phyloP scores from a whole-genome alignment of 2,888 invertebrate species.

The Nymphalis urticae region DNA sequence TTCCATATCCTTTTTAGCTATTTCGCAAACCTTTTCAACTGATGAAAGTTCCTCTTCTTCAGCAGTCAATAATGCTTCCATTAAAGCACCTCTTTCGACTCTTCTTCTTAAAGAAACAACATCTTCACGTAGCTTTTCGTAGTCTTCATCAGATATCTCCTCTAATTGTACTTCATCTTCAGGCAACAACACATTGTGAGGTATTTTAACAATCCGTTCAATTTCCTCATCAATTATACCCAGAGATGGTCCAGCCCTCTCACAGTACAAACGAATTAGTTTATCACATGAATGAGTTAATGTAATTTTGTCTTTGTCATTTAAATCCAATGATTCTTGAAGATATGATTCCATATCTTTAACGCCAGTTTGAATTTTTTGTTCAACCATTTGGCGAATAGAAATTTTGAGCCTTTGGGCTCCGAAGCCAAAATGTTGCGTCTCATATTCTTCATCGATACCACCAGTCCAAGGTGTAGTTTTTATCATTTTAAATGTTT shows the following conservation, averaged over 20 bases:
- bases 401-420: conserved; percentile 72
- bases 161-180: conserved; percentile 68
- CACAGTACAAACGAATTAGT: conserved; percentile 64
- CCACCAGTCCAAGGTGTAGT: conserved; percentile 67
- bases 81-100: conserved; percentile 66
- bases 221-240: conserved; percentile 66
- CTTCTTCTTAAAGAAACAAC: conserved; percentile 58
- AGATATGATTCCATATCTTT: conserved; percentile 70
- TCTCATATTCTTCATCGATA: conserved; percentile 74
- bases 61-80: conserved; percentile 66
- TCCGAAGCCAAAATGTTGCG: conserved; percentile 76
- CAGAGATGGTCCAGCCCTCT: conserved; percentile 65
- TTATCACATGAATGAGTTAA: conserved; percentile 67
- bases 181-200: conserved; percentile 65
- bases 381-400: conserved; percentile 71
- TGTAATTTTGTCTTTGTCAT: conserved; percentile 66
- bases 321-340: conserved; percentile 61
- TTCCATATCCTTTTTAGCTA: conserved; percentile 70
- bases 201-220: conserved; percentile 63
- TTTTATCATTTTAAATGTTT: conserved; percentile 57
- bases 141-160: conserved; percentile 63
- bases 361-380: conserved; percentile 66
- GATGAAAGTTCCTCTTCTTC: conserved; percentile 67
- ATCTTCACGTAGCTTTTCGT: conserved; percentile 62
- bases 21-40: conserved; percentile 65